Conservation (phyloP, 1,140 invertebrate genomes). For the Bombus pyrosoma region DNA sequence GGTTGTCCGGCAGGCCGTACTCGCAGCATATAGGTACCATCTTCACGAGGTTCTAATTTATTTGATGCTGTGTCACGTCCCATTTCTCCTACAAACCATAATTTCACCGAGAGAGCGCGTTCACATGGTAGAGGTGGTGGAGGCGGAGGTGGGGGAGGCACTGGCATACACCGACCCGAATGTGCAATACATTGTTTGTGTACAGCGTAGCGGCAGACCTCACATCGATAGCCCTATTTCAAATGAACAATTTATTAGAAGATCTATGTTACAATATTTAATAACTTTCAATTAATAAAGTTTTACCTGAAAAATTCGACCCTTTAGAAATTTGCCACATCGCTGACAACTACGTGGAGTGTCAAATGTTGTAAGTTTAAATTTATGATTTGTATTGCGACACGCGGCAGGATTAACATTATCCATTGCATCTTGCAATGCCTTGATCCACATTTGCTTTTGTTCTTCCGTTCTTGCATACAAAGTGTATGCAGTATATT, state of each 20-base stretch:
- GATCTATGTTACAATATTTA: neutral
- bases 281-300: neutral
- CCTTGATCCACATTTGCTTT: constrained; percentile 95
- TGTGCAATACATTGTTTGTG: constrained; percentile 91
- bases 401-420: constrained; percentile 92
- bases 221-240: constrained; percentile 89
- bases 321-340: constrained; percentile 95
- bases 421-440: constrained; percentile 95
- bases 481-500: constrained; percentile 93
- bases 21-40: constrained; percentile 95
- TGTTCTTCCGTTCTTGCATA: constrained; percentile 94
- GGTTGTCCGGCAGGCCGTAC: constrained; percentile 87
- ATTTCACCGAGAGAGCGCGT: constrained; percentile 83
- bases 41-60: constrained; percentile 89
- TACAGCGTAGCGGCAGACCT: constrained; percentile 87
- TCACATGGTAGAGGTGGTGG: constrained; percentile 83
- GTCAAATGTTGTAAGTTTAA: constrained; percentile 93
- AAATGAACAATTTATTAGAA: constrained; percentile 6
- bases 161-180: constrained; percentile 87
- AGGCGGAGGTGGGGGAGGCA: constrained; percentile 83
- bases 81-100: constrained; percentile 94
- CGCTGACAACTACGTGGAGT: constrained; percentile 90
- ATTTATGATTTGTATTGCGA: constrained; percentile 92
- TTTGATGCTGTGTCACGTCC: constrained; percentile 91
- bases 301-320: constrained; percentile 90